A percentile compares a stretch with the other conserved stretches of the same genome.
Evolutionary conservation across 2,888 invertebrate species (phyloP).

Genomic region (Mythimna pallens): DNA sequence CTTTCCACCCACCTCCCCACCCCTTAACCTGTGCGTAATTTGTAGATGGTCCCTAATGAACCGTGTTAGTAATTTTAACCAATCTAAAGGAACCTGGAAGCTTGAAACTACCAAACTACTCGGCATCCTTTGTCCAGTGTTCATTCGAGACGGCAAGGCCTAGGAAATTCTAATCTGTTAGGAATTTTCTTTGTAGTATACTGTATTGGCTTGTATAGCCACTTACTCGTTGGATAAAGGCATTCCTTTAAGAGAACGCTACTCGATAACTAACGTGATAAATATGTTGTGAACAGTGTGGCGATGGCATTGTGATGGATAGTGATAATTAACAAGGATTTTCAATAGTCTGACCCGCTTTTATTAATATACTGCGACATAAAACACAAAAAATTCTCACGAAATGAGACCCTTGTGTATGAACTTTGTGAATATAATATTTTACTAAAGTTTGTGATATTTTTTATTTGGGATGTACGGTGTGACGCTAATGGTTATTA

Average conservation of each 20-base stretch:
- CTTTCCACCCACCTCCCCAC: no score
- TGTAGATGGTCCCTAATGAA: neutral
- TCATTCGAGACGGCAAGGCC: conserved; percentile 26
- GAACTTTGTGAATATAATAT: neutral
- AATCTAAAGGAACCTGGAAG: neutral
- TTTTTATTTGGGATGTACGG: neutral
- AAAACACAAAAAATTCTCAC: neutral
- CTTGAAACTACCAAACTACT: conserved; percentile 33
- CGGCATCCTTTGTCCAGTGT: conserved; percentile 24
- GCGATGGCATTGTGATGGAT: no score
- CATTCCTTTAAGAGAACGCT: conserved; percentile 39
- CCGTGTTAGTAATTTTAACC: neutral
- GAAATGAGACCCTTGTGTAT: neutral
- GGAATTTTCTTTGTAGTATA: conserved; percentile 54
- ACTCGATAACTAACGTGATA: conserved; percentile 28
- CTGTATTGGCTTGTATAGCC: conserved; percentile 38
- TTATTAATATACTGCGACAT: conserved; percentile 12
- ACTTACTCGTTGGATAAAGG: conserved; percentile 39
- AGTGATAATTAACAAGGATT: neutral
- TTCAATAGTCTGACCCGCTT: neutral
- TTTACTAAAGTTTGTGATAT: neutral
- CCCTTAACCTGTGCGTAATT: no score
- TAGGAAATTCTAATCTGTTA: conserved; percentile 54
- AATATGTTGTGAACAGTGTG: conserved; percentile 20
- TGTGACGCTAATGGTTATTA: no score